phyloP scores from a whole-genome alignment of 2,888 invertebrate genomes.

The Trissolcus japonicus region DNA sequence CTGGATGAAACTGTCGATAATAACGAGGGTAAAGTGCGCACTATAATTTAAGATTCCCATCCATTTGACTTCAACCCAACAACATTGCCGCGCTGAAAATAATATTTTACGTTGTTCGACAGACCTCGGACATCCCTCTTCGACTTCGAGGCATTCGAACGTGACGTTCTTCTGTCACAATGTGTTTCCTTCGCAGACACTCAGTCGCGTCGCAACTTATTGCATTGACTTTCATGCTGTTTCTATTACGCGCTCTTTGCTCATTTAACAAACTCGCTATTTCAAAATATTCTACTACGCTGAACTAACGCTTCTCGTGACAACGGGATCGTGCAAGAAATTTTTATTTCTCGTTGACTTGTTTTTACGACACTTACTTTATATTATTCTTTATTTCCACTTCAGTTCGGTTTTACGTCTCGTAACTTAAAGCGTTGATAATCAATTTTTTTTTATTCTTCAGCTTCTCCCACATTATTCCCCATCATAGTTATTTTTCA shows the following conservation, averaged over 20 bases:
- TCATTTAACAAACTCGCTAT: constrained; percentile 52
- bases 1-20: constrained; percentile 5
- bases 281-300: constrained; percentile 35
- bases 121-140: constrained; percentile 42
- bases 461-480: no score
- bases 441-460: no score
- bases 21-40: not conserved
- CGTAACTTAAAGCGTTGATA: not conserved
- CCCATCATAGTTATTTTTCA: no score
- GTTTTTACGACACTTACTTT: constrained; percentile 29
- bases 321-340: constrained; percentile 12
- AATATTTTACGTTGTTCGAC: constrained; percentile 55
- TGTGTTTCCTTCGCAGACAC: constrained; percentile 47
- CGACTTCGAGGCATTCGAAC: constrained; percentile 43
- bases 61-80: constrained; percentile 36
- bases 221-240: constrained; percentile 40
- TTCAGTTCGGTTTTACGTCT: constrained; percentile 23
- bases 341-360: constrained; percentile 12
- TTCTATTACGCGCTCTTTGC: constrained; percentile 28
- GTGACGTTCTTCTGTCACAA: constrained; percentile 53
- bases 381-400: constrained; percentile 32
- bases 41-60: constrained; percentile 37
- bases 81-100: constrained; percentile 50
- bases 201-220: constrained; percentile 39
- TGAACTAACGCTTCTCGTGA: constrained; percentile 34